Conservation (phyloP, 2,888 invertebrate genomes). For the Leptopilina syphax region DNA sequence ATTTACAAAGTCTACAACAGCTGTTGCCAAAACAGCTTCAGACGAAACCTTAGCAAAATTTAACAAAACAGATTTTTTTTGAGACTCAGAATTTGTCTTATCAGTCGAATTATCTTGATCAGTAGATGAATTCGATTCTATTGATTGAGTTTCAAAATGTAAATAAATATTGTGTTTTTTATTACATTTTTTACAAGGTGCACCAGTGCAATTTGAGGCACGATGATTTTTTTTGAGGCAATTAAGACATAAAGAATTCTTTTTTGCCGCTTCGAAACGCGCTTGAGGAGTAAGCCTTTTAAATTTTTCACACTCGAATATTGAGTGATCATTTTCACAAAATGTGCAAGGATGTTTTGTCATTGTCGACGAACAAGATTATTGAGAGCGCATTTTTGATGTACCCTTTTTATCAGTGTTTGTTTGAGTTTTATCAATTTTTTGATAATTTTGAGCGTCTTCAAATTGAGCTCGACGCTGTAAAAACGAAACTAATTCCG, state of each 20-base stretch:
- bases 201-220: not conserved
- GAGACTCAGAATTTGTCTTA: too few species aligned
- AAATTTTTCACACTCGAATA: not conserved
- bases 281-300: not conserved
- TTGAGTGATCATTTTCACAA: not conserved
- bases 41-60: too few species aligned
- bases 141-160: not conserved
- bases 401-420: too few species aligned
- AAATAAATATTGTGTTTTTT: not conserved
- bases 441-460: not conserved
- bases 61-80: too few species aligned
- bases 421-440: not conserved
- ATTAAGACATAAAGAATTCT: not conserved
- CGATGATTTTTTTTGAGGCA: not conserved
- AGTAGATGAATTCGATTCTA: too few species aligned
- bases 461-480: slow-evolving; percentile 42
- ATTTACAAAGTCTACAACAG: not conserved
- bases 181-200: not conserved
- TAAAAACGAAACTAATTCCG: not conserved
- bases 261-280: not conserved
- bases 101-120: too few species aligned
- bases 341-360: not conserved
- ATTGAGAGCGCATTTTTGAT: not conserved
- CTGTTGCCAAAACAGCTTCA: not conserved
- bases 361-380: too few species aligned